Conservation (phyloP, 1,140 invertebrate genomes). For the Aphidius gifuensis region DNA sequence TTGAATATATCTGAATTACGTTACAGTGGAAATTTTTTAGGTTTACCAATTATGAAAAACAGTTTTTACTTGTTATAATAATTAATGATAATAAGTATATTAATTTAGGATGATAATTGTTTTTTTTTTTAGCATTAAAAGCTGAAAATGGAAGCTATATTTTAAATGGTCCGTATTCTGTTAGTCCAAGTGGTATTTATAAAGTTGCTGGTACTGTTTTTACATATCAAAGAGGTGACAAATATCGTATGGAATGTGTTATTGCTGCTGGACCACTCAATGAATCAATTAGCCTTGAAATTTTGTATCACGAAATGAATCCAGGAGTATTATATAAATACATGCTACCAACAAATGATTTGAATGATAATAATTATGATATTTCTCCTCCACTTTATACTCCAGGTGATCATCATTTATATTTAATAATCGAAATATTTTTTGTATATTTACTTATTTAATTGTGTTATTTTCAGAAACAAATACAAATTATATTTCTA, state of each 20-base stretch:
- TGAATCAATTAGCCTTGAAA: conserved; percentile 78
- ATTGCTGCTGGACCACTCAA: conserved; percentile 73
- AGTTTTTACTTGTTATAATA: no score
- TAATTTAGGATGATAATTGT: no score
- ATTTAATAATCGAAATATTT: not conserved
- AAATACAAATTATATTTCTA: no score
- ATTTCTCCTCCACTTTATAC: conserved; percentile 39
- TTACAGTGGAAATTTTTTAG: conserved; percentile 82
- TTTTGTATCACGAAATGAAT: conserved; percentile 75
- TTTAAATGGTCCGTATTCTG: conserved; percentile 69
- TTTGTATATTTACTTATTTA: no score
- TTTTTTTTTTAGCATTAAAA: conserved; percentile 63
- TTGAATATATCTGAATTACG: conserved; percentile 85
- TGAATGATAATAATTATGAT: conserved; percentile 31
- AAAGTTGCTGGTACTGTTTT: conserved; percentile 77
- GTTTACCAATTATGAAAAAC: conserved; percentile 49
- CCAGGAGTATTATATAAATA: conserved; percentile 89
- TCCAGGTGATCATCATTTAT: conserved; percentile 33
- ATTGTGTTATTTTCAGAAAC: no score
- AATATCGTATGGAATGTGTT: conserved; percentile 60
- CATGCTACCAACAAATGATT: conserved; percentile 51
- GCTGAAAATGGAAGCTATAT: conserved; percentile 59
- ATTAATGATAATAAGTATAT: no score
- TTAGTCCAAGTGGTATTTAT: conserved; percentile 74
- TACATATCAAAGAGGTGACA: conserved; percentile 69